Evolutionary conservation across 2,797 vertebrate genomes (phyloP), one percentile per base, ranked within the genome.

Genomic region (Sylvia borin): DNA sequence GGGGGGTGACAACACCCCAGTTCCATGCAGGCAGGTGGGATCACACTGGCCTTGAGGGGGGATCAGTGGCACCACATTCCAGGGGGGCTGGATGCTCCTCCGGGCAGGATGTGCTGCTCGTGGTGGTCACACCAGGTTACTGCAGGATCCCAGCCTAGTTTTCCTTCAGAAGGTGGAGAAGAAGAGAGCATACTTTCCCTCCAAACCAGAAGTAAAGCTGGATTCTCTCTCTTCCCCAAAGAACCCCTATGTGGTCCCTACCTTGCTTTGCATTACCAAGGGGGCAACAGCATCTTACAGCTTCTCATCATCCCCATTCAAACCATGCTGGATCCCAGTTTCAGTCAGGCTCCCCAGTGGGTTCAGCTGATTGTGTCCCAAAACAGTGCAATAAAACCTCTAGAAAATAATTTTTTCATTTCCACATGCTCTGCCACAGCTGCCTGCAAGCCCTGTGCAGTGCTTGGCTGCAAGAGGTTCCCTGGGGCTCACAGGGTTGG

Each of bases 51-150:
- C 20, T 2, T 66, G 38, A 40, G 51, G 50, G 20, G 34, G 25
- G 57, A 38, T 27, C 8, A 2, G 24, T 25, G 55, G 26, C 47
- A 73, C 47, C 9, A 0, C 2, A 0, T 53, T 45, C 0, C 0
- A 40, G 24, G 7, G 21, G 20, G 67, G 13, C 43, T 45, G 29
- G 65, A 11, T 20, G 14, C 14, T 67, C 11, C 50, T 71, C 50
- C 64, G 68, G 32, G 43, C 54, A 47, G 16, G 24, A 45, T 21
- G 47, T 45, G 71, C 71, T 81, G 32, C 36, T 89, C 2, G 0
- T 7, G 29, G 9, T 5, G 4, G 36, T 60, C 0, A 0, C 17
- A 58, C 29, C 55, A 75, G 38, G 11, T n/a, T 68, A 34, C 32
- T 55, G 36, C 58, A 77, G 77, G 34, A 48, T 32, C 50, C 77